Evolutionary conservation across 2,113 vertebrate genomes (phyloP), one percentile per base, ranked within the genome.

Genomic region (Ailuropoda melanoleuca): DNA sequence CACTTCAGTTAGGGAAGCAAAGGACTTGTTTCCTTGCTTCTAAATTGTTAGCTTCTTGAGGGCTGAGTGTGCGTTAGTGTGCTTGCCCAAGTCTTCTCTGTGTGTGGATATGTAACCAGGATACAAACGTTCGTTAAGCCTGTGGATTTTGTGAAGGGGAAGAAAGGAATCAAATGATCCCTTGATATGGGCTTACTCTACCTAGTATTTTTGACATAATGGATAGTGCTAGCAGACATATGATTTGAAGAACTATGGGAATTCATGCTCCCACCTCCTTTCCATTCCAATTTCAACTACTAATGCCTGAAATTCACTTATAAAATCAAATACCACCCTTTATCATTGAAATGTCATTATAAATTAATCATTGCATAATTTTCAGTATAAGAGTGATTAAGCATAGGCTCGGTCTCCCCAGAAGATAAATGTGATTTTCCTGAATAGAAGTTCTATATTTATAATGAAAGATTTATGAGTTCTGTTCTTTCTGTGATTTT

Each of bases 291-390:
- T 72, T 77, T 96, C 60, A 89, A 74, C n/a, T 84, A 43, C 23
- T 60, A 19, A 92, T 80, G 31, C 4, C 53, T 95, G 21, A 94
- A 89, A 80, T 95, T 83, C 31, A 83, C 58, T 62, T 96, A 0
- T 13, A 91, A 94, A 90, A 74, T 58, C 92, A 88, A 84, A 94
- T 75, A 72, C 29, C 66, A 58, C 6, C 0, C 29, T 62, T 34
- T 56, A 39, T 75, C 26, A 88, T 80, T 95, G 81, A 90, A 86
- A 95, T 60, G 80, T 98, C 34, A 90, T 64, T 86, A 90, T 88
- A 64, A 75, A 78, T 92, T 55, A 68, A 95, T 58, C 75, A 75
- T 80, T 93, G 12, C 19, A 39, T 60, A 43, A 60, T 95, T 93
- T 91, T 92, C 34, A 88, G 48, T 29, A 58, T 21, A n/a, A 81